A percentile compares a stretch with the other conserved stretches of the same genome.
Conservation (phyloP, 2,888 invertebrate species). For the Hetaerina titia region DNA sequence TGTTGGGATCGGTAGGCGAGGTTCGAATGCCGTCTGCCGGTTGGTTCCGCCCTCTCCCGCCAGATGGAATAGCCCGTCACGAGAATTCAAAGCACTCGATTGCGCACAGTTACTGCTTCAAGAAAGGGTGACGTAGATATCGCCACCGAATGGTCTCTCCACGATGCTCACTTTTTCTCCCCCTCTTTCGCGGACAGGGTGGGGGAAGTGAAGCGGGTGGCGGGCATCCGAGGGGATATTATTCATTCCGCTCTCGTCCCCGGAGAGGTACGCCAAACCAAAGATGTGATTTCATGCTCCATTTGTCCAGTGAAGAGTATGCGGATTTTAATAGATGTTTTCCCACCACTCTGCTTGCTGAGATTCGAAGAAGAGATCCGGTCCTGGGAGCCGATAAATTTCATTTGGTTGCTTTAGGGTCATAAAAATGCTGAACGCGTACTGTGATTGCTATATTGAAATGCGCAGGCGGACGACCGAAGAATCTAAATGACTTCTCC, state of each 20-base stretch:
- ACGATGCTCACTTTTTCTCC: not conserved
- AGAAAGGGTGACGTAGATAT: conserved; percentile 54
- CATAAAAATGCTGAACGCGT: not conserved
- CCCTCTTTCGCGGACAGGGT: not conserved
- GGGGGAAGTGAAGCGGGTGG: not conserved
- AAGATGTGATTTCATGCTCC: not conserved
- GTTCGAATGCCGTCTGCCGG: conserved; percentile 50
- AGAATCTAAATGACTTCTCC: not conserved
- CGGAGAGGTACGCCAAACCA: not conserved
- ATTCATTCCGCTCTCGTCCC: conserved; percentile 27
- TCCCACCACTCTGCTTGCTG: not conserved
- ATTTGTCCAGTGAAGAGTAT: not conserved
- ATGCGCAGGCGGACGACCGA: not conserved
- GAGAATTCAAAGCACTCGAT: conserved; percentile 58
- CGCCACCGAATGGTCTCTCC: not conserved
- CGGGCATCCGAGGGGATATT: not conserved
- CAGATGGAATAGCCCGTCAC: conserved; percentile 64
- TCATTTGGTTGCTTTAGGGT: not conserved
- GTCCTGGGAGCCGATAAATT: conserved; percentile 42
- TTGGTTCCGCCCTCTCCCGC: conserved; percentile 58
- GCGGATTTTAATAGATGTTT: not conserved
- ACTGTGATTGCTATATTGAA: not conserved
- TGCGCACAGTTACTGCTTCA: conserved; percentile 65
- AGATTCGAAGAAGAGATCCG: not conserved
- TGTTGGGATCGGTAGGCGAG: conserved; percentile 51